A percentile compares a stretch with the other conserved stretches of the same genome.
Evolutionary conservation across 2,113 vertebrate species (phyloP).

Genomic region (Pavo muticus): DNA sequence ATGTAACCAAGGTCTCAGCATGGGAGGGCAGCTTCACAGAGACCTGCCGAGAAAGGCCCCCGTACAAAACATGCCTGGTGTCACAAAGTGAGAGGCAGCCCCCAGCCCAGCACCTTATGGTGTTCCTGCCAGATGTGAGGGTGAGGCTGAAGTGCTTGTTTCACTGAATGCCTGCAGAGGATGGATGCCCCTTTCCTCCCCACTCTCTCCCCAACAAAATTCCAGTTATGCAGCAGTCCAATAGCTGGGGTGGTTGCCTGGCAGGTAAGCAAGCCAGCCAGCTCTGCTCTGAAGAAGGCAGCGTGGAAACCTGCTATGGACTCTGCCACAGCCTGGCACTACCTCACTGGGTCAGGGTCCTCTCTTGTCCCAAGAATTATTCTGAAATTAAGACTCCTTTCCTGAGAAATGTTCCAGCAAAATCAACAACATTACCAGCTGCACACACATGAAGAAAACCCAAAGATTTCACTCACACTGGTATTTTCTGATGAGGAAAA

Average conservation of each 20-base stretch:
- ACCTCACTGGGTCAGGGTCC: not conserved
- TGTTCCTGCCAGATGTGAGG: not conserved
- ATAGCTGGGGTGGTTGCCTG: not conserved
- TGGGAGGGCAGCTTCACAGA: not conserved
- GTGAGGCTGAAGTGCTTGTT: accelerated
- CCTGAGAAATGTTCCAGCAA: not conserved
- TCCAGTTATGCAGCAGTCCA: not conserved
- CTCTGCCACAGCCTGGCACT: not conserved
- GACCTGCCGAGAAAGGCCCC: not conserved
- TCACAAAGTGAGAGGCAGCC: not conserved
- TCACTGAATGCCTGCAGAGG: not conserved
- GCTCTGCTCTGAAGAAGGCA: not conserved
- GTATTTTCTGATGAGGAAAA: not conserved
- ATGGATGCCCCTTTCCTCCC: not conserved
- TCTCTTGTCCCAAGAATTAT: accelerated
- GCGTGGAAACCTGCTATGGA: not conserved
- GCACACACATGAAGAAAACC: not conserved
- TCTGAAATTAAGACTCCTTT: not conserved
- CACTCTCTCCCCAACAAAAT: not conserved
- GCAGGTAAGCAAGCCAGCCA: accelerated
- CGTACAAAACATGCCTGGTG: not conserved
- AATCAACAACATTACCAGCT: not conserved
- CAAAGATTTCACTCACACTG: not conserved
- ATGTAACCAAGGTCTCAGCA: accelerated
- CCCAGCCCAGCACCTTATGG: not conserved